Conservation (phyloP, 2,113 vertebrate genomes). For the Phoxinus phoxinus region DNA sequence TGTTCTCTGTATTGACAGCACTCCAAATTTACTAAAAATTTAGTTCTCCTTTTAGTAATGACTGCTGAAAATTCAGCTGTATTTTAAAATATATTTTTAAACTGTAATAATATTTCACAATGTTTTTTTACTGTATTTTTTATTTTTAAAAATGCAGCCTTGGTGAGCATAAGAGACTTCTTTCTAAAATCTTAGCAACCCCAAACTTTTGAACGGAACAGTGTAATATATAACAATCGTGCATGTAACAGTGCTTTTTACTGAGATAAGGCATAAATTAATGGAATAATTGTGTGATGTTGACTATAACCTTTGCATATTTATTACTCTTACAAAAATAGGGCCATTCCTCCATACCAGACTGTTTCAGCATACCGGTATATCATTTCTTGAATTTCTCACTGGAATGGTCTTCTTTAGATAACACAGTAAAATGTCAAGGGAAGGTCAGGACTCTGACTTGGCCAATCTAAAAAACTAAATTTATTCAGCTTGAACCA, state of each 20-base stretch:
- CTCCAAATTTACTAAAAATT: no score
- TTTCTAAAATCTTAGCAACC: not conserved
- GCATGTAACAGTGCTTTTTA: not conserved
- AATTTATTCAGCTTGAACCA: not conserved
- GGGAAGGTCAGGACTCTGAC: not conserved
- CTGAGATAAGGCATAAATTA: not conserved
- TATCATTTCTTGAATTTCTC: not conserved
- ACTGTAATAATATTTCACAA: not conserved
- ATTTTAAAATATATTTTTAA: slow-evolving; percentile 1
- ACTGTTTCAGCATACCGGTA: not conserved
- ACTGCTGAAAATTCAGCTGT: not conserved
- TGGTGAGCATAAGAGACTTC: not conserved
- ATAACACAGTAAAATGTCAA: not conserved
- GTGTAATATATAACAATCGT: not conserved
- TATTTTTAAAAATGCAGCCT: not conserved
- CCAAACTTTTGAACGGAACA: no score
- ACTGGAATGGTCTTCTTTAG: not conserved
- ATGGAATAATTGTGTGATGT: not conserved
- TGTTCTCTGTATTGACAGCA: no score
- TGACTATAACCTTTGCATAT: not conserved
- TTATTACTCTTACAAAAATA: not conserved
- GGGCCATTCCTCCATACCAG: not conserved
- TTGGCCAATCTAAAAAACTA: not conserved
- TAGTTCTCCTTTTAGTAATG: not conserved
- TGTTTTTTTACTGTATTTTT: not conserved